phyloP scores from a whole-genome alignment of 2,797 vertebrate genomes.

The Arvicola amphibius region DNA sequence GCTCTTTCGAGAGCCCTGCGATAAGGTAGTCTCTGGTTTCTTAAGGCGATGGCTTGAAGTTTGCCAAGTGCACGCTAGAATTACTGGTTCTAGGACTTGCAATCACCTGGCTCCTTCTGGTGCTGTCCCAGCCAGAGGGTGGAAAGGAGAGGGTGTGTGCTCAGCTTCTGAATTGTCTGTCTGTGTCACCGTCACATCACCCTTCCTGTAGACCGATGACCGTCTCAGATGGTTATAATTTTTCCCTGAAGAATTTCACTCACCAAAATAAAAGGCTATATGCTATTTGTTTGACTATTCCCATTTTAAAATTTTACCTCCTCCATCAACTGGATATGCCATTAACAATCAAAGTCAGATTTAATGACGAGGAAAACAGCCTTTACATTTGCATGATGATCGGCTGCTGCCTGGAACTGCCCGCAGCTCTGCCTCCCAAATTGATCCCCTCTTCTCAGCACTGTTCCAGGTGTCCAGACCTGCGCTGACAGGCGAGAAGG shows the following conservation, averaged over 20 bases:
- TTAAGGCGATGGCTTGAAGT: background rate
- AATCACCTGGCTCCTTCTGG: background rate
- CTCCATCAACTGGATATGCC: background rate
- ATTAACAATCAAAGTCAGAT: slow-evolving; percentile 11
- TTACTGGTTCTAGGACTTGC: background rate
- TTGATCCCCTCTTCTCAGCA: background rate
- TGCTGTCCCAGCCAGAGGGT: too few species aligned
- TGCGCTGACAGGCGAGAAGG: background rate
- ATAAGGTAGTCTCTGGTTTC: background rate
- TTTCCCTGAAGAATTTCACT: background rate
- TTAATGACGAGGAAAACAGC: background rate
- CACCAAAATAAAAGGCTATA: background rate
- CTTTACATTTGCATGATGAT: slow-evolving; percentile 31
- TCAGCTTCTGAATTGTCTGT: background rate
- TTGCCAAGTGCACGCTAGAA: background rate
- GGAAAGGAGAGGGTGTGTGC: background rate
- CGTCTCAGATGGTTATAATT: background rate
- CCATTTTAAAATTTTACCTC: background rate
- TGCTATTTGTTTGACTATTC: background rate
- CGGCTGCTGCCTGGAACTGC: background rate
- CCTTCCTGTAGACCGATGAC: background rate
- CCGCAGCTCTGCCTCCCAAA: background rate
- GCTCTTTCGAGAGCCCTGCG: background rate
- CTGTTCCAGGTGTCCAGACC: background rate
- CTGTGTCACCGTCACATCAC: too few species aligned